Evolutionary conservation across 2,113 vertebrate species (phyloP), one percentile per base, ranked within the genome.

Genomic region (Heterotis niloticus): DNA sequence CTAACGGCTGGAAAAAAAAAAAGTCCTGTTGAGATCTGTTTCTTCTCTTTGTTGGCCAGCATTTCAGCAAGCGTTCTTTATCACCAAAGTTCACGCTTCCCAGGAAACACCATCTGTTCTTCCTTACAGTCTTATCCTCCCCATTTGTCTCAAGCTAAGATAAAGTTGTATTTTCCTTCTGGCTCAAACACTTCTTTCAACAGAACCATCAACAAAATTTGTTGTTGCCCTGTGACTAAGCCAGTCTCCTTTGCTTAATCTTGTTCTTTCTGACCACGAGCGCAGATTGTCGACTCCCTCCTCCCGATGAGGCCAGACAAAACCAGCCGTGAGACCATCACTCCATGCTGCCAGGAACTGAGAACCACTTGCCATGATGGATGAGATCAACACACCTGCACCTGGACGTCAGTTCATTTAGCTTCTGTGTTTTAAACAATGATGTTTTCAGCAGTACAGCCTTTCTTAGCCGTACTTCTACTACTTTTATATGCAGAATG

Each of bases 111-210:
- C 76, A 81, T 72, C 76, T 82, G 76, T 29, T 20, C 69, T 81
- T 80, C 82, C 28, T 5, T 79, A 78, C 66, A 65, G 59, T 34
- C 60, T 83, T 34, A 83, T 79, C 69, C 75, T 76, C 81, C 78
- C 77, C 83, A 80, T 68, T 80, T 79, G 81, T 81, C 82, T 79
- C 66, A 51, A 64, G 76, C 81, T 84, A 78, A 79, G 83, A 84
- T 75, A n/a, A 82, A 75, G 80, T 78, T n/a, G n/a, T n/a, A n/a
- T 71, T 79, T 80, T 78, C 77, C 77, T 67, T 7, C 34, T 54
- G 77, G 64, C 0, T 10, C 18, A 9, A 28, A 56, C 64, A 83
- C 34, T 84, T 66, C 65, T 52, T 51, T 44, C 79, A 60, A 88
- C 82, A 73, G 79, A 78, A 81, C 77, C 68, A 89, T 73, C 82